A percentile compares a stretch with the other conserved stretches of the same genome.
phyloP scores from a whole-genome alignment of 2,888 invertebrate genomes.

The Stomorhina lunata region DNA sequence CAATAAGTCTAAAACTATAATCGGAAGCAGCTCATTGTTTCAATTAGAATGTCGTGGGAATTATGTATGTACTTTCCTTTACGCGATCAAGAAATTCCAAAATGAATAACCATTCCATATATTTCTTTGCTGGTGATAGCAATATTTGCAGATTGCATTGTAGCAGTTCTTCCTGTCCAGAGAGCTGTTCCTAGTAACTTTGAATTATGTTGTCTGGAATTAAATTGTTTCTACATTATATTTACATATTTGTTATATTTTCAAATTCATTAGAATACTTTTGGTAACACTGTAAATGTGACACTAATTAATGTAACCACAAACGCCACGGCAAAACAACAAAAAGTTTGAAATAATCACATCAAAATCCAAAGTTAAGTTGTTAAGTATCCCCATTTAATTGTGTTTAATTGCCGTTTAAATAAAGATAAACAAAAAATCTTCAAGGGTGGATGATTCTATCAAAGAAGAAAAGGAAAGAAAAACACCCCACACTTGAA shows the following conservation, averaged over 20 bases:
- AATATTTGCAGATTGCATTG: too few relatives aligned
- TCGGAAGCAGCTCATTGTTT: too few relatives aligned
- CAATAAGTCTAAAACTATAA: too few relatives aligned
- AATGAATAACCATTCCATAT: too few relatives aligned
- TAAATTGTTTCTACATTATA: background rate
- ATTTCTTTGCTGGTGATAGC: too few relatives aligned
- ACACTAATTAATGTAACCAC: constrained; percentile 37
- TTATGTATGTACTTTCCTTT: too few relatives aligned
- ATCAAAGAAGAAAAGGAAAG: background rate
- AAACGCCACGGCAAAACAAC: constrained; percentile 23
- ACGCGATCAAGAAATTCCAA: too few relatives aligned
- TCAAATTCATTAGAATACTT: background rate
- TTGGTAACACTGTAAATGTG: constrained; percentile 1
- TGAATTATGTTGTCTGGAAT: background rate
- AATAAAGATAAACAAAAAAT: constrained; percentile 40
- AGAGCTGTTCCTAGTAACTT: too few relatives aligned
- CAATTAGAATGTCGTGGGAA: too few relatives aligned
- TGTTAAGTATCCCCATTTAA: constrained; percentile 53
- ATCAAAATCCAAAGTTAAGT: constrained; percentile 47
- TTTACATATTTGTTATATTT: too few relatives aligned
- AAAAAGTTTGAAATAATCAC: constrained; percentile 46
- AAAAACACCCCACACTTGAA: background rate
- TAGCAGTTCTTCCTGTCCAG: too few relatives aligned
- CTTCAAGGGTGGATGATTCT: constrained; percentile 44
- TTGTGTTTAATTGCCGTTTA: constrained; percentile 60